Percentiles rank a stretch among this genome's conserved stretches.
Conservation (phyloP, 1,140 invertebrate species). For the Planococcus citri region DNA sequence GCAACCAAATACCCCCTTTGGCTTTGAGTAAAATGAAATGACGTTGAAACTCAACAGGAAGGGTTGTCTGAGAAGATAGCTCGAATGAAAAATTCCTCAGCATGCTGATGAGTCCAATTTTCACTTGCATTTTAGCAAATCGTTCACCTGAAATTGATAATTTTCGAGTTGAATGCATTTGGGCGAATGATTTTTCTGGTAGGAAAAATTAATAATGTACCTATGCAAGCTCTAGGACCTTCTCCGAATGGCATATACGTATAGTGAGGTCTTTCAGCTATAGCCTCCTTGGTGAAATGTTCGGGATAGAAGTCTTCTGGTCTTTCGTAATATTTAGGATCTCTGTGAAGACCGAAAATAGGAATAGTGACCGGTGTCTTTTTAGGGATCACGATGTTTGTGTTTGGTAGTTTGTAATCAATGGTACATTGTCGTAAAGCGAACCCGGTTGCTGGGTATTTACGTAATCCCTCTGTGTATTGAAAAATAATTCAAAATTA, state of each 20-base stretch:
- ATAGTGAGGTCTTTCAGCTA: constrained; percentile 31
- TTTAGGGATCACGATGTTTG: constrained; percentile 36
- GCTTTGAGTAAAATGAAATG: neutral
- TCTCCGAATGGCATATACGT: constrained; percentile 43
- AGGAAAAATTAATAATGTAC: constrained; percentile 21
- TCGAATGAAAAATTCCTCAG: neutral
- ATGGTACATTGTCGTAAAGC: constrained; percentile 38
- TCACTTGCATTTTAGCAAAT: neutral
- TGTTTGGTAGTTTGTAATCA: constrained; percentile 40
- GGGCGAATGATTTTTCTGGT: no score
- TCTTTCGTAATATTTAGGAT: constrained; percentile 40
- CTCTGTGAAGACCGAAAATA: constrained; percentile 30
- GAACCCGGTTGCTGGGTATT: constrained; percentile 42
- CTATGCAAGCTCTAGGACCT: constrained; percentile 38
- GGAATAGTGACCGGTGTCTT: constrained; percentile 42
- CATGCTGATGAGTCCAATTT: neutral
- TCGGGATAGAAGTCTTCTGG: constrained; percentile 48
- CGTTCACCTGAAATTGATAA: neutral
- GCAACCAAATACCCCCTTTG: neutral
- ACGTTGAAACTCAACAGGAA: neutral
- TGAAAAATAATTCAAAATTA: no score
- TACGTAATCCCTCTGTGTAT: constrained; percentile 42
- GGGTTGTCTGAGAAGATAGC: neutral
- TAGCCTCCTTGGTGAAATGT: constrained; percentile 37
- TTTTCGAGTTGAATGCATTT: neutral